Evolutionary conservation across 2,888 invertebrate genomes (phyloP), one percentile per base, ranked within the genome.

Genomic region (Nudaria mundana): DNA sequence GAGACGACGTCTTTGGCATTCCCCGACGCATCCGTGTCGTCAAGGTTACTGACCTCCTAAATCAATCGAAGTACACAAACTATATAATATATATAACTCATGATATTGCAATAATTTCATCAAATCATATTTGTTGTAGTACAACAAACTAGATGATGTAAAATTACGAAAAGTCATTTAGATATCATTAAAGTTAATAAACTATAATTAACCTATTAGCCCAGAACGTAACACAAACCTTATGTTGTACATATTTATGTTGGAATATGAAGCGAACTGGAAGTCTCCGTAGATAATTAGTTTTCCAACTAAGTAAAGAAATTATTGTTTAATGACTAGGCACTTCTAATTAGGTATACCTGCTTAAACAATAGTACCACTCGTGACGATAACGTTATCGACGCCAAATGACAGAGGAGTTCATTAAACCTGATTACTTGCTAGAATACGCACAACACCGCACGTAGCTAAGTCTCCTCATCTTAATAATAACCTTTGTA

Each of bases 1-100:
- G 26, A n/a, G n/a, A 25, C 30, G 23, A 32, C 52, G 5, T 15
- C 15, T 14, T 7, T 5, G 15, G 1, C 48, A 60, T 63, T 64
- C 63, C 61, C 59, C 50, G 64, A 62, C 69, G 71, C 71, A 72
- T 72, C 73, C 73, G 68, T 73, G 74, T 75, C 74, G 72, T 71
- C 76, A 77, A 77, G 85, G 85, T 87, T 81, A 68, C 70, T 81
- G 86, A 84, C 87, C 85, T 76, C 74, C 77, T 58, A 81, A 84
- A 70, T 69, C 74, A 76, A 67, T 71, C 68, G 66, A 71, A 78
- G 80, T 82, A 76, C 78, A 81, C 73, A 72, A 62, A 50, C 50
- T 50, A 37, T 50, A 42, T 28, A 8, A 36, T 22, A 11, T 28
- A 23, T 18, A 22, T 30, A 15, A 11, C 20, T 12, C 8, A 8